Evolutionary conservation across 2,888 invertebrate species (phyloP).

Genomic region (Ypsolopha sequella): DNA sequence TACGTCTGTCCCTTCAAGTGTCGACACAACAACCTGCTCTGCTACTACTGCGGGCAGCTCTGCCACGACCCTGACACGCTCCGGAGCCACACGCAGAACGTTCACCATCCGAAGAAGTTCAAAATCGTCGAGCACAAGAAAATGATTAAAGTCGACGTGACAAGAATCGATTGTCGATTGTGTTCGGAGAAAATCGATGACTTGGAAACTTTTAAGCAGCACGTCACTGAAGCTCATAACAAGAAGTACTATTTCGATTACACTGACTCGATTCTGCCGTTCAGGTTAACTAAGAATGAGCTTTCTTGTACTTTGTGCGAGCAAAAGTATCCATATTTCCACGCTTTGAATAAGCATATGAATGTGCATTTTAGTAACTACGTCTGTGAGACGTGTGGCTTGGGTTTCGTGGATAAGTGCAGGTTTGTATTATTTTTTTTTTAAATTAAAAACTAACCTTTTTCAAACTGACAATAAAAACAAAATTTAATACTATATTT

Average conservation of each 20-base stretch:
- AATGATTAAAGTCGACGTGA: slow-evolving; percentile 18
- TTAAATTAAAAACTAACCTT: too few species aligned
- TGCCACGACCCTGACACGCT: slow-evolving; percentile 32
- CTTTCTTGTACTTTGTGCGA: neutral
- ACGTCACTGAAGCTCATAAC: neutral
- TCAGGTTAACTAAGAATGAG: neutral
- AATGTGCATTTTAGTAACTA: slow-evolving; percentile 46
- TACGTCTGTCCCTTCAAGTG: slow-evolving; percentile 55
- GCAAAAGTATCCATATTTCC: neutral
- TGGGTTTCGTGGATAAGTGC: slow-evolving; percentile 48
- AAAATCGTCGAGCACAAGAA: slow-evolving; percentile 48
- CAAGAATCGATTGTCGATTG: neutral
- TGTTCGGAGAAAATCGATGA: neutral
- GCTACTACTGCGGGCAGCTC: slow-evolving; percentile 47
- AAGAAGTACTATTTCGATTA: neutral
- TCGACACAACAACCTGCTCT: slow-evolving; percentile 47
- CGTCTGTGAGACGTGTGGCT: slow-evolving; percentile 58
- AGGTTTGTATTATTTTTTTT: slow-evolving; percentile 14
- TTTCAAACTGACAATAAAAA: too few species aligned
- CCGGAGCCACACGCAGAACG: slow-evolving; percentile 26
- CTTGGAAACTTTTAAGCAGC: neutral
- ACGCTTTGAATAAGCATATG: slow-evolving; percentile 24
- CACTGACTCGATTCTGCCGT: neutral
- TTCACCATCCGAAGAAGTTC: slow-evolving; percentile 43
- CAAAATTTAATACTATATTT: too few species aligned